A percentile compares a stretch with the other conserved stretches of the same genome.
These are phyloP conservation scores for Kryptolebias marmoratus DNA, from an alignment of 2,113 vertebrate genomes.

Conservation along the genomic window DNA sequence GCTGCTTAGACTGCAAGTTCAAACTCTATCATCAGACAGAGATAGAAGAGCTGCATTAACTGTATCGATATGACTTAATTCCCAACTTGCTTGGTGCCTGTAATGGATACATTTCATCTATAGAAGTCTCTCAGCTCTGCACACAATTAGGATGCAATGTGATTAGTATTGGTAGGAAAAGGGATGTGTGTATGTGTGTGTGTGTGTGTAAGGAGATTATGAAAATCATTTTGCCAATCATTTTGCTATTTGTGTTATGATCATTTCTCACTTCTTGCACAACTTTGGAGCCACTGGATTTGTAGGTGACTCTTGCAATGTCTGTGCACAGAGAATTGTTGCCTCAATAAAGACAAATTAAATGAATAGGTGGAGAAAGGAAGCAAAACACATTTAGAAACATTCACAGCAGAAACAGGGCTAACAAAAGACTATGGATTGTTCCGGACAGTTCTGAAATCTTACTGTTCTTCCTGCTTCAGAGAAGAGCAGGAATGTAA, in stretches of 20 bases:
- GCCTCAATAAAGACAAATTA: neutral
- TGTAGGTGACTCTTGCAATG: neutral
- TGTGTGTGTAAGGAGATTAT: conserved; percentile 20
- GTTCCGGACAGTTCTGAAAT: conserved; percentile 25
- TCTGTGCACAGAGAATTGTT: neutral
- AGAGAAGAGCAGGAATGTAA: conserved; percentile 57
- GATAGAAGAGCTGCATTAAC: conserved; percentile 49
- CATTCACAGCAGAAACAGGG: neutral
- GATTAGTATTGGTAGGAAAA: conserved; percentile 38
- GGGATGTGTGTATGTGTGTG: neutral
- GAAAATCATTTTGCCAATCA: conserved; percentile 10
- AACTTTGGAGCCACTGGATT: conserved; percentile 1
- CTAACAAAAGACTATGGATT: neutral
- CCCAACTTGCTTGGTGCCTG: conserved; percentile 12
- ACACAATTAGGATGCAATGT: conserved; percentile 35
- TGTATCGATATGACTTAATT: conserved; percentile 36
- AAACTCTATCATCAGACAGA: conserved; percentile 34
- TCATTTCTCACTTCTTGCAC: conserved; percentile 22
- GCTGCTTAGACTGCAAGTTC: conserved; percentile 24
- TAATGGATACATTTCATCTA: conserved; percentile 42
- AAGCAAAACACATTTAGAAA: conserved; percentile 1
- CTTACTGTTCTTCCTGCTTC: conserved; percentile 47
- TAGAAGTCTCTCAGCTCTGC: conserved; percentile 12
- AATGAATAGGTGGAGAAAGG: too few species aligned
- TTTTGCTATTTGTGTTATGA: conserved; percentile 18